These are phyloP conservation scores for Mico argentatus DNA, from an alignment of 2,797 vertebrate genomes.

Conservation along the genomic window DNA sequence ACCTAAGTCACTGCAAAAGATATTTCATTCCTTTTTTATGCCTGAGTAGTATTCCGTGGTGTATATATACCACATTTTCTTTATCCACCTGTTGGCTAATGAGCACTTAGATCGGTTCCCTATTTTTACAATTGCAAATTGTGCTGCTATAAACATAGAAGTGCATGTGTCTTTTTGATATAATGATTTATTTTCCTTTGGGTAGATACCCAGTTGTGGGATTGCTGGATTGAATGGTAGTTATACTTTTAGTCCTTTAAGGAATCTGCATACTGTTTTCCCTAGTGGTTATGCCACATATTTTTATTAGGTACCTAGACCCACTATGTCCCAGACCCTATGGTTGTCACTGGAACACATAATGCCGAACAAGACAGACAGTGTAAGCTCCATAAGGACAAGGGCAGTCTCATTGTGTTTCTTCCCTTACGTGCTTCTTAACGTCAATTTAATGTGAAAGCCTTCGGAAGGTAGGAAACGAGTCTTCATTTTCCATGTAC, in stretches of 20 bases:
- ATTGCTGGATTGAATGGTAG: neutral
- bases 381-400: neutral
- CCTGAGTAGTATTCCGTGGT: neutral
- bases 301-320: neutral
- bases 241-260: neutral
- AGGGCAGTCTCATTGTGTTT: neutral
- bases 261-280: neutral
- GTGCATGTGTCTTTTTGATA: neutral
- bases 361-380: neutral
- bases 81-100: neutral
- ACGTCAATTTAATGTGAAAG: slow-evolving; percentile 16
- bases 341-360: neutral
- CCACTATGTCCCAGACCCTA: neutral
- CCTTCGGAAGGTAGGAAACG: slow-evolving; percentile 3
- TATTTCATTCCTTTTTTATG: neutral
- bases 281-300: neutral
- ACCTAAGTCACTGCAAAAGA: neutral
- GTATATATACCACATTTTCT: neutral
- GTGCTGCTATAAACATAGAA: neutral
- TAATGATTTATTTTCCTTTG: neutral
- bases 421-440: neutral
- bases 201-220: neutral
- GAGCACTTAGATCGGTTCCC: neutral
- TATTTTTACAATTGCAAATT: neutral
- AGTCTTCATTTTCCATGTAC: neutral